A percentile compares a stretch with the other conserved stretches of the same genome.
Conservation (phyloP, 2,888 invertebrate genomes). For the Agapostemon virescens region DNA sequence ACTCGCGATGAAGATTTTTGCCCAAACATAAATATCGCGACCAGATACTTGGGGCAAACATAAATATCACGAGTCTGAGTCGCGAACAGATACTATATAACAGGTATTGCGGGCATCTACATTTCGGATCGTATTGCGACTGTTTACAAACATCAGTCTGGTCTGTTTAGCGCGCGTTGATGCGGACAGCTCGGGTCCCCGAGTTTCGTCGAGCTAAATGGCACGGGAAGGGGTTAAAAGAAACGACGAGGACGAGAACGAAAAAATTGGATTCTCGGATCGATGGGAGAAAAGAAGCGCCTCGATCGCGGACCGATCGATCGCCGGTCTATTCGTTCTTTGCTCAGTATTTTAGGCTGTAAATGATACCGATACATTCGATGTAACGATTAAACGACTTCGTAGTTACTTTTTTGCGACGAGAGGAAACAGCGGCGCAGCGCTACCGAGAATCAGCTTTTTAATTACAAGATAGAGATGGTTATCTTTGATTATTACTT, state of each 20-base stretch:
- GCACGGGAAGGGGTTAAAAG: too few relatives aligned
- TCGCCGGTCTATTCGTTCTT: slow-evolving; percentile 62
- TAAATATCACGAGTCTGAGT: too few relatives aligned
- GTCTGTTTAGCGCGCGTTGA: too few relatives aligned
- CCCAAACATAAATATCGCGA: too few relatives aligned
- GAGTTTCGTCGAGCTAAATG: too few relatives aligned
- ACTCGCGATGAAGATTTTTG: too few relatives aligned
- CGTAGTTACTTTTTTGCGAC: slow-evolving; percentile 49
- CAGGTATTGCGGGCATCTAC: too few relatives aligned
- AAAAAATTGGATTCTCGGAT: not conserved
- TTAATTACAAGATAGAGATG: slow-evolving; percentile 54
- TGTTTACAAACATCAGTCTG: too few relatives aligned
- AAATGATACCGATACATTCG: slow-evolving; percentile 62
- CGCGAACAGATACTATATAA: too few relatives aligned
- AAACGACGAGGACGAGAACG: not conserved
- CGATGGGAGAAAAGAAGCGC: not conserved
- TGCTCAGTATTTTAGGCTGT: slow-evolving; percentile 68
- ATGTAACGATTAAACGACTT: slow-evolving; percentile 57
- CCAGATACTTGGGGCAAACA: too few relatives aligned
- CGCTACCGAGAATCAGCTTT: slow-evolving; percentile 56
- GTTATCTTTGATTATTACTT: slow-evolving; percentile 61
- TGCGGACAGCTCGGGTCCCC: too few relatives aligned
- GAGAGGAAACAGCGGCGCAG: slow-evolving; percentile 55
- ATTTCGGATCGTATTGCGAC: too few relatives aligned
- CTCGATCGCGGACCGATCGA: slow-evolving; percentile 53